phyloP scores from a whole-genome alignment of 2,888 invertebrate genomes.

The Drosophila paramelanica region DNA sequence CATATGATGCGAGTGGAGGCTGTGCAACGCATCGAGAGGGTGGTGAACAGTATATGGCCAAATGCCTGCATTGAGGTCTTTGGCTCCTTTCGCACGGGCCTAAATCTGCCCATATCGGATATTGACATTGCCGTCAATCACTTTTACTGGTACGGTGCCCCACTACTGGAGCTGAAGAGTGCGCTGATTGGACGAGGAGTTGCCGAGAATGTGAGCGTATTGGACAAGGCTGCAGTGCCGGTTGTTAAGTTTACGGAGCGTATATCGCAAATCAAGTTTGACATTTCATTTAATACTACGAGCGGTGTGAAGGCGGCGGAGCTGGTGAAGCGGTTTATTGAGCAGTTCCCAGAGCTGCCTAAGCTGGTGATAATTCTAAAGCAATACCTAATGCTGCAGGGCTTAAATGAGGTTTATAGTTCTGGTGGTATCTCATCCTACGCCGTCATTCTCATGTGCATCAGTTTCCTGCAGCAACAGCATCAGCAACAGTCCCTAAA shows the following conservation, averaged over 20 bases:
- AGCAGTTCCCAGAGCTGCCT: slow-evolving; percentile 63
- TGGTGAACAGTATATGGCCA: slow-evolving; percentile 57
- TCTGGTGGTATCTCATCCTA: slow-evolving; percentile 70
- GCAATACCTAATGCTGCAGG: slow-evolving; percentile 54
- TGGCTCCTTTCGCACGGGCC: slow-evolving; percentile 65
- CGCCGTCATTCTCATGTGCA: slow-evolving; percentile 64
- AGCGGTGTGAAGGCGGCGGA: slow-evolving; percentile 65
- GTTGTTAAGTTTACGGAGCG: slow-evolving; percentile 68
- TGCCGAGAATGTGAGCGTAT: slow-evolving; percentile 44
- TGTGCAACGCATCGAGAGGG: slow-evolving; percentile 48
- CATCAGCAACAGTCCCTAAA: slow-evolving; percentile 13
- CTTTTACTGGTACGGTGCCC: slow-evolving; percentile 24
- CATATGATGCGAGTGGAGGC: slow-evolving; percentile 53
- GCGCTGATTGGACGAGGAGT: slow-evolving; percentile 45
- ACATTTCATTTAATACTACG: slow-evolving; percentile 62
- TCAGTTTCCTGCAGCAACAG: slow-evolving; percentile 56
- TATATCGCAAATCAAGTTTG: slow-evolving; percentile 61
- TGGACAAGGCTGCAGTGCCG: slow-evolving; percentile 66
- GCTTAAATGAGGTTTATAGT: slow-evolving; percentile 63
- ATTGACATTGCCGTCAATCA: slow-evolving; percentile 59
- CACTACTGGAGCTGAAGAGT: slow-evolving; percentile 43
- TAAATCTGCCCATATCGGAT: slow-evolving; percentile 60
- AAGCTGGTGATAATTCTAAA: slow-evolving; percentile 65
- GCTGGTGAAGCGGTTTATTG: slow-evolving; percentile 48
- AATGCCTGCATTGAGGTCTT: slow-evolving; percentile 51